These are phyloP conservation scores for Castor canadensis DNA, from an alignment of 2,113 vertebrate species.

Conservation along the genomic window DNA sequence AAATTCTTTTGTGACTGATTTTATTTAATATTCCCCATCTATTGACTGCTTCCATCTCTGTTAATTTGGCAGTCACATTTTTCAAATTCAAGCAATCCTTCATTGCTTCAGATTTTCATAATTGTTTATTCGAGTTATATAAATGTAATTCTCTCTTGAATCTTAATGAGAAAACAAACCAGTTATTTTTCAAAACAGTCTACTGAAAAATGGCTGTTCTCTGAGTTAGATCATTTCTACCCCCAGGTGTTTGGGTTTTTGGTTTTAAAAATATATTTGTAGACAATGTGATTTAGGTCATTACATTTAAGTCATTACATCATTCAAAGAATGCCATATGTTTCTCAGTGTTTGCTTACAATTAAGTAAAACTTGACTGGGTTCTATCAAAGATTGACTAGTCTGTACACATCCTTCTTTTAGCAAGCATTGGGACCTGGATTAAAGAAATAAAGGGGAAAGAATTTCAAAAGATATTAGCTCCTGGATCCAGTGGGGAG, in stretches of 20 bases:
- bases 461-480: background rate
- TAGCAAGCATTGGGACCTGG: background rate
- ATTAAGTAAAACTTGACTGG: background rate
- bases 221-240: background rate
- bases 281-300: background rate
- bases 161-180: constrained; percentile 46
- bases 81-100: constrained; percentile 52
- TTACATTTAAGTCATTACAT: too few relatives aligned
- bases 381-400: background rate
- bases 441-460: background rate
- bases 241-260: background rate
- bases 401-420: background rate
- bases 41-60: background rate
- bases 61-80: constrained; percentile 14
- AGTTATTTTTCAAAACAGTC: constrained; percentile 34
- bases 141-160: constrained; percentile 44
- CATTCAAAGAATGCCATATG: background rate
- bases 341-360: constrained; percentile 1
- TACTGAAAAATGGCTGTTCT: constrained; percentile 31
- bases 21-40: constrained; percentile 10
- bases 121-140: constrained; percentile 57
- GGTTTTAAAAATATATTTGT: constrained; percentile 35
- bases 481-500: background rate
- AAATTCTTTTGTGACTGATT: constrained; percentile 46
- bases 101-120: constrained; percentile 56